A percentile compares a stretch with the other conserved stretches of the same genome.
Conservation (phyloP, 1,140 invertebrate species). For the Choristoneura fumiferana region DNA sequence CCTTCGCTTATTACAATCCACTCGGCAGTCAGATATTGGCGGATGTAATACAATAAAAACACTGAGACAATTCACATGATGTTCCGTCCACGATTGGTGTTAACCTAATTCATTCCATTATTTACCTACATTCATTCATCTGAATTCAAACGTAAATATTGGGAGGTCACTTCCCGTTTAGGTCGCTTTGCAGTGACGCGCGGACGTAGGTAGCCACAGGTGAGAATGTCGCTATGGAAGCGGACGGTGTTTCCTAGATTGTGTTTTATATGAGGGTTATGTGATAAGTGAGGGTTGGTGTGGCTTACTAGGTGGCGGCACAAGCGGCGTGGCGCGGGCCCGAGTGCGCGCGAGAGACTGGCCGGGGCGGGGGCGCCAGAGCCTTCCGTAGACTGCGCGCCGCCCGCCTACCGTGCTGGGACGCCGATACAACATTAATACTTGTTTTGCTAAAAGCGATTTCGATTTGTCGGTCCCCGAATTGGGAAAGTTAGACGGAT, state of each 20-base stretch:
- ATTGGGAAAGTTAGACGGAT: conserved; percentile 71
- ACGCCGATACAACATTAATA: conserved; percentile 76
- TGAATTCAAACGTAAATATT: conserved; percentile 25
- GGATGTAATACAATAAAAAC: conserved; percentile 25
- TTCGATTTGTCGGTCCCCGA: conserved; percentile 72
- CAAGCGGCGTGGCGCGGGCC: conserved; percentile 39
- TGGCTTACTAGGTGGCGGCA: conserved; percentile 33
- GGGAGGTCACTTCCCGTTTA: conserved; percentile 1
- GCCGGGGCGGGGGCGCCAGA: conserved; percentile 44
- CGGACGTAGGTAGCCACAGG: conserved; percentile 5
- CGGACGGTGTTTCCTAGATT: conserved; percentile 36
- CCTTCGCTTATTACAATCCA: conserved; percentile 36
- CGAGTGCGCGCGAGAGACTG: conserved; percentile 52
- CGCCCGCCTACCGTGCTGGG: conserved; percentile 50
- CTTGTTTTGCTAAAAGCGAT: conserved; percentile 75
- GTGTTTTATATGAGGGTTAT: conserved; percentile 45
- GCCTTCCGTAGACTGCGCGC: conserved; percentile 41
- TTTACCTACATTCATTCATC: conserved; percentile 39
- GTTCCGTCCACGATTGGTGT: conserved; percentile 32
- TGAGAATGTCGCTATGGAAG: conserved; percentile 4
- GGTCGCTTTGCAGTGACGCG: conserved; percentile 8
- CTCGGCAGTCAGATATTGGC: conserved; percentile 29
- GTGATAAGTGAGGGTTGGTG: conserved; percentile 37
- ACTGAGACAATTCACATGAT: conserved; percentile 41
- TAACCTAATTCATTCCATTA: conserved; percentile 44